Conservation (phyloP, 2,113 vertebrate species). For the Siniperca chuatsi region DNA sequence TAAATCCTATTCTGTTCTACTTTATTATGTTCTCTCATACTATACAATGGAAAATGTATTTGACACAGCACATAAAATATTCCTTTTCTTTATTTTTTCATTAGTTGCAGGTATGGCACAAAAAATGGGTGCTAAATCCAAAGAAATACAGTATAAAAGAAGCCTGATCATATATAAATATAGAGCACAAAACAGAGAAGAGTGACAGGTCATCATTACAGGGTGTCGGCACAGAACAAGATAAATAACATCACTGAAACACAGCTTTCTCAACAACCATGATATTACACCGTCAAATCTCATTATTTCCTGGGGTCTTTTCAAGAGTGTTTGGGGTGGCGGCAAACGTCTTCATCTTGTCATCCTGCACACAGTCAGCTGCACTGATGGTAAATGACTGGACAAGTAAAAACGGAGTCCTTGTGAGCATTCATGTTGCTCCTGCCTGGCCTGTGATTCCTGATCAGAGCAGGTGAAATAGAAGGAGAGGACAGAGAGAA, state of each 20-base stretch:
- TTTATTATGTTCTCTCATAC: background rate
- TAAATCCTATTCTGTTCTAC: background rate
- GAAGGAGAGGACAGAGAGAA: background rate
- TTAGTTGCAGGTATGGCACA: conserved; percentile 85
- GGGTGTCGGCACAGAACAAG: conserved; percentile 71
- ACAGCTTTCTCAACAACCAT: conserved; percentile 54
- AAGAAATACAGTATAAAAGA: conserved; percentile 83
- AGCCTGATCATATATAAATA: conserved; percentile 80
- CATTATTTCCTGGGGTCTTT: conserved; percentile 24
- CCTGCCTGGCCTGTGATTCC: conserved; percentile 28
- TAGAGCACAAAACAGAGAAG: conserved; percentile 83
- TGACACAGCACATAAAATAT: conserved; percentile 77
- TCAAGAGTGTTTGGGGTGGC: background rate
- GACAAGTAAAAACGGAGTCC: background rate
- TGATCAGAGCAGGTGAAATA: conserved; percentile 29
- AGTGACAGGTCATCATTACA: conserved; percentile 78
- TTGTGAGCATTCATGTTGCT: background rate
- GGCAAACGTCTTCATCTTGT: conserved; percentile 30
- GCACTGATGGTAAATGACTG: conserved; percentile 20
- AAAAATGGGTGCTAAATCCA: conserved; percentile 81
- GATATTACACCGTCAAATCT: conserved; percentile 44
- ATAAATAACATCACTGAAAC: conserved; percentile 72
- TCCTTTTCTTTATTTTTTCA: conserved; percentile 84
- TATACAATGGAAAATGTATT: background rate
- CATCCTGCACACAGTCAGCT: conserved; percentile 4